phyloP scores from a whole-genome alignment of 2,113 vertebrate genomes.

The Arenaria interpres region DNA sequence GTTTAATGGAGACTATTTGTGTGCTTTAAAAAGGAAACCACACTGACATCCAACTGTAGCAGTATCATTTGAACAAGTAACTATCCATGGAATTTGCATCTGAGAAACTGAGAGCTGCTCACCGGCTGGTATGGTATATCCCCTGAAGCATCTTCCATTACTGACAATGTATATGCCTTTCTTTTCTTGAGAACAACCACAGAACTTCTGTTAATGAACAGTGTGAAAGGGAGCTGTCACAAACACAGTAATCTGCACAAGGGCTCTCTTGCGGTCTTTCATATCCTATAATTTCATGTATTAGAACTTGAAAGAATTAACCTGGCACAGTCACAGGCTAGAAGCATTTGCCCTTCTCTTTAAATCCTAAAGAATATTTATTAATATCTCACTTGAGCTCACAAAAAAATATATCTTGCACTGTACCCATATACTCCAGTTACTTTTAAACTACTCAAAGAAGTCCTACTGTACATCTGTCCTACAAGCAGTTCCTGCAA shows the following conservation, averaged over 20 bases:
- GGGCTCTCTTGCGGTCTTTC: not conserved
- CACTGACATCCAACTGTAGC: not conserved
- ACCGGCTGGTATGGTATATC: not conserved
- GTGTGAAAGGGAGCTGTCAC: not conserved
- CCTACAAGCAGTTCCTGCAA: not conserved
- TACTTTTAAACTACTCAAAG: not conserved
- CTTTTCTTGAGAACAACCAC: not conserved
- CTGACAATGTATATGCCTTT: not conserved
- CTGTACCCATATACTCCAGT: not conserved
- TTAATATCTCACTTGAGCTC: not conserved
- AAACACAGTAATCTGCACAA: not conserved
- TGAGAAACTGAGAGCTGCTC: not conserved
- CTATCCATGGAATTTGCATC: not conserved
- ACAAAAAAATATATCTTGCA: not conserved
- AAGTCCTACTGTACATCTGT: not conserved
- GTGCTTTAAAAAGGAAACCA: not conserved
- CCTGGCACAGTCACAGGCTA: not conserved
- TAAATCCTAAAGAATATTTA: not conserved
- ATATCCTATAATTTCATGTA: not conserved
- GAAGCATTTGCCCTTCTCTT: not conserved
- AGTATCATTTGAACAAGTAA: not conserved
- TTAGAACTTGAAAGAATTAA: not conserved
- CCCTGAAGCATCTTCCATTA: not conserved
- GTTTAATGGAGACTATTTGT: not conserved
- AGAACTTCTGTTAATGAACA: not conserved